Conservation (phyloP, 2,888 invertebrate genomes). For the Orthosia gracilis region DNA sequence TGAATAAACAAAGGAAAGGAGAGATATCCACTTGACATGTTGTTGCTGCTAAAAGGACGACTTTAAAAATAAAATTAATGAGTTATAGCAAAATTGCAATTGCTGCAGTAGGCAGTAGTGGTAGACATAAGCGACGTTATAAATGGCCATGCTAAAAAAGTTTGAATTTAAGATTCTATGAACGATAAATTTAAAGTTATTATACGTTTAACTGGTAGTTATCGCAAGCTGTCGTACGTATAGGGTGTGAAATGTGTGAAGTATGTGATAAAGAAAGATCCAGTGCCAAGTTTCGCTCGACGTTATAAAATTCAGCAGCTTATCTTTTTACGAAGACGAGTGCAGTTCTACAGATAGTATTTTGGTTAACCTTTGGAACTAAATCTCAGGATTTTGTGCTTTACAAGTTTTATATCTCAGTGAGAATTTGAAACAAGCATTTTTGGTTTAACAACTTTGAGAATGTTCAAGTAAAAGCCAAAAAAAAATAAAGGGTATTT, state of each 20-base stretch:
- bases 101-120: not conserved
- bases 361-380: conserved; percentile 10
- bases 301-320: conserved; percentile 27
- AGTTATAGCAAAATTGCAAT: not conserved
- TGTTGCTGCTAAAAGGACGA: not conserved
- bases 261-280: conserved; percentile 22
- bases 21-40: not conserved
- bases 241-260: conserved; percentile 27
- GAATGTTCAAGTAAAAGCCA: not conserved
- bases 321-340: conserved; percentile 19
- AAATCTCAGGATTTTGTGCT: conserved; percentile 1
- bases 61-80: not conserved
- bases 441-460: not conserved
- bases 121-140: not conserved
- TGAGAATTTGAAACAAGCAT: not conserved
- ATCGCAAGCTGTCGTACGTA: conserved; percentile 38
- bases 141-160: not conserved
- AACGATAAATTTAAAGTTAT: conserved; percentile 19
- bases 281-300: conserved; percentile 23
- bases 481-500: not conserved
- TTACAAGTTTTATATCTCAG: not conserved
- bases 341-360: conserved; percentile 13
- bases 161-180: conserved; percentile 6
- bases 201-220: conserved; percentile 3
- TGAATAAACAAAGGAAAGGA: not conserved